phyloP scores from a whole-genome alignment of 2,113 vertebrate genomes.

The Callocephalon fimbriatum region DNA sequence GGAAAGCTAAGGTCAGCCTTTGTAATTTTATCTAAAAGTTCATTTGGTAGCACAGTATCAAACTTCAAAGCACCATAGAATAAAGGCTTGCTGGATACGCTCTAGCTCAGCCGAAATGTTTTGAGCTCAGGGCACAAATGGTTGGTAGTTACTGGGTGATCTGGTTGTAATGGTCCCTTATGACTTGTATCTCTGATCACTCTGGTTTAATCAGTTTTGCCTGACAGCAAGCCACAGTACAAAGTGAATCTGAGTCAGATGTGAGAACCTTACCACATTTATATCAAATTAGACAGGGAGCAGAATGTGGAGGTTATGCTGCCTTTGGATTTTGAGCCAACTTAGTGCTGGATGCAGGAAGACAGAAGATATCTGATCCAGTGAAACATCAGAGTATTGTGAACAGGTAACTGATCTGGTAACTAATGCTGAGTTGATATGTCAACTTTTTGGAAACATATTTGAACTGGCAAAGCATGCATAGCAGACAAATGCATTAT shows the following conservation, averaged over 20 bases:
- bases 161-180: not conserved
- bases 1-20: not conserved
- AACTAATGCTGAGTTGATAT: not conserved
- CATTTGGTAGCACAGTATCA: not conserved
- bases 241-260: not conserved
- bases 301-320: not conserved
- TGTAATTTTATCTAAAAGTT: not conserved
- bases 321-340: not conserved
- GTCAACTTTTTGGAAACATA: not conserved
- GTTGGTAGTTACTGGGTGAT: not conserved
- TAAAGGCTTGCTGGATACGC: not conserved
- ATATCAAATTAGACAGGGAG: not conserved
- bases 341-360: not conserved
- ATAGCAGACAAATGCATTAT: not conserved
- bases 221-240: not conserved
- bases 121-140: not conserved
- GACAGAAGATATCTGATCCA: not conserved
- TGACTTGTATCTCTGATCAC: not conserved
- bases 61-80: not conserved
- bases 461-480: not conserved
- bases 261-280: not conserved
- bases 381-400: fast-evolving
- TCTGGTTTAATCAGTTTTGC: not conserved
- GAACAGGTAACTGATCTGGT: not conserved
- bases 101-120: not conserved